Conservation (phyloP, 2,888 invertebrate species). For the Neuroscelio doddi region DNA sequence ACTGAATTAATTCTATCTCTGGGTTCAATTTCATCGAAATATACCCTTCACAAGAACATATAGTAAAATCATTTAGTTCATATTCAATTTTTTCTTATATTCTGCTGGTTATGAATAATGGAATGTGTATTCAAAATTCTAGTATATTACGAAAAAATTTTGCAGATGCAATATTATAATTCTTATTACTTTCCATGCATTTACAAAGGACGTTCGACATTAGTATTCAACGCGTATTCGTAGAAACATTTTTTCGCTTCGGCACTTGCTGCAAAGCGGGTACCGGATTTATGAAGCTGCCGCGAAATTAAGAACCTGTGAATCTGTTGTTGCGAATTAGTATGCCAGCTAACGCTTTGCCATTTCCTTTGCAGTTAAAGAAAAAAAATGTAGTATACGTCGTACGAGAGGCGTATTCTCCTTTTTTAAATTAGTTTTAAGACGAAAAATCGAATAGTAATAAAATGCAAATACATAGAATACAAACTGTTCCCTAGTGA, state of each 20-base stretch:
- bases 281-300: constrained; percentile 66
- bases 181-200: constrained; percentile 26
- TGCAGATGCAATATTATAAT: constrained; percentile 3
- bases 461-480: constrained; percentile 30
- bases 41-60: not conserved
- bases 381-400: constrained; percentile 30
- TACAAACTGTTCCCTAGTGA: constrained; percentile 25
- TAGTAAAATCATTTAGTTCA: no score
- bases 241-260: constrained; percentile 59
- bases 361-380: constrained; percentile 46
- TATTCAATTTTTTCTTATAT: no score
- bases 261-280: constrained; percentile 50
- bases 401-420: constrained; percentile 22
- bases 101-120: not conserved
- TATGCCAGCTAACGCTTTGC: constrained; percentile 64
- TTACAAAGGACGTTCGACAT: constrained; percentile 44
- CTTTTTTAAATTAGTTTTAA: constrained; percentile 46
- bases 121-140: not conserved
- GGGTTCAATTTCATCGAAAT: not conserved
- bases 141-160: constrained; percentile 17
- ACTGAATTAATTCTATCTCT: no score
- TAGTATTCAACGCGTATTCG: constrained; percentile 56
- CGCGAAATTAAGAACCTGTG: constrained; percentile 69
- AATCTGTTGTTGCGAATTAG: constrained; percentile 68
- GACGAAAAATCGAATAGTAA: constrained; percentile 45